Percentiles rank a stretch among this genome's conserved stretches.
phyloP scores from a whole-genome alignment of 2,888 invertebrate genomes.

The Lacanobia wlatinum region DNA sequence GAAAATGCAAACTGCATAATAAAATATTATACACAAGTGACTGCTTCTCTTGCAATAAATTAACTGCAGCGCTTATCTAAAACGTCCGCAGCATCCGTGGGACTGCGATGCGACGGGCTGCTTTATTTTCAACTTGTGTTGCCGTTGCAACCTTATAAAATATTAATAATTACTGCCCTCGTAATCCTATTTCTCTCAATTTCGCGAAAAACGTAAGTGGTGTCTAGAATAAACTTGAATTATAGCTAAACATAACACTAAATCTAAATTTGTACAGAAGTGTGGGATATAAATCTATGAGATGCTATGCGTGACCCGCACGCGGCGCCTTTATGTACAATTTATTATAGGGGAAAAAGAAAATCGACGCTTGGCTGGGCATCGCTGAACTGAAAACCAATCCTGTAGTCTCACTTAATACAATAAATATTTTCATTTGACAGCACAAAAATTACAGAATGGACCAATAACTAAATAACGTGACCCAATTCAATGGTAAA shows the following conservation, averaged over 20 bases:
- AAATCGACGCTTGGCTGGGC: conserved; percentile 74
- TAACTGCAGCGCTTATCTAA: conserved; percentile 57
- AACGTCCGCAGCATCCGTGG: conserved; percentile 51
- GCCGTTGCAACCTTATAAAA: conserved; percentile 49
- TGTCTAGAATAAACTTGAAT: conserved; percentile 81
- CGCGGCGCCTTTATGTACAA: conserved; percentile 86
- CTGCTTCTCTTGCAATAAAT: conserved; percentile 51
- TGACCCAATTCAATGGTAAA: conserved; percentile 59
- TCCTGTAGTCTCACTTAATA: conserved; percentile 72
- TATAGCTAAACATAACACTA: conserved; percentile 87
- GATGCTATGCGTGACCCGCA: conserved; percentile 89
- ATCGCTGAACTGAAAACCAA: conserved; percentile 73
- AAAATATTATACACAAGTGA: conserved; percentile 58
- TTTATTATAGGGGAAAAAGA: conserved; percentile 85
- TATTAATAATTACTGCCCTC: conserved; percentile 63
- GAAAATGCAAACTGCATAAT: conserved; percentile 56
- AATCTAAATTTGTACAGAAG: conserved; percentile 90
- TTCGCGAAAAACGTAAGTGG: conserved; percentile 70
- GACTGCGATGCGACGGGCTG: conserved; percentile 27
- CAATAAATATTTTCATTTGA: conserved; percentile 67
- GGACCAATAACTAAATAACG: conserved; percentile 49
- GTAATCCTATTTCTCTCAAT: conserved; percentile 70
- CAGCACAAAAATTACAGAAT: conserved; percentile 63
- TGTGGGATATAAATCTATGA: conserved; percentile 89
- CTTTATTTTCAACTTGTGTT: conserved; percentile 49